Conservation (phyloP, 2,113 vertebrate genomes). For the Dasyurus viverrinus region DNA sequence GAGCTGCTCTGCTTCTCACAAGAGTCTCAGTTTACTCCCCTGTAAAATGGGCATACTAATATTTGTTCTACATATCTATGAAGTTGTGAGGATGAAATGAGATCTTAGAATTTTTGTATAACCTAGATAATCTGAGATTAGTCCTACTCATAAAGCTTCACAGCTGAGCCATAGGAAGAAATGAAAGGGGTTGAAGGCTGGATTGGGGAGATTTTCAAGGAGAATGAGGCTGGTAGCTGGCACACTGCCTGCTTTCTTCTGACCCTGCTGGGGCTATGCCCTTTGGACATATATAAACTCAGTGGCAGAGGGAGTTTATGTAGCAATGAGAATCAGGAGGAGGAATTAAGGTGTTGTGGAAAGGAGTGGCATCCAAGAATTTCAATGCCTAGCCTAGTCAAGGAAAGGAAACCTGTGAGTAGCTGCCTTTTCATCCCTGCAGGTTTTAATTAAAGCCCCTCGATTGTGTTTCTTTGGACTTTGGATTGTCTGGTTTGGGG, state of each 20-base stretch:
- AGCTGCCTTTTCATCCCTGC: background rate
- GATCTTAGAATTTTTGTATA: background rate
- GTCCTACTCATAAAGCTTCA: background rate
- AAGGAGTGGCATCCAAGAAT: background rate
- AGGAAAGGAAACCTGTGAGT: no score
- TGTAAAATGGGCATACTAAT: constrained; percentile 22
- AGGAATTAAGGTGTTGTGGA: background rate
- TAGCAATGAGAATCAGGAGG: background rate
- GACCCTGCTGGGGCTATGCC: background rate
- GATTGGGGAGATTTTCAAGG: background rate
- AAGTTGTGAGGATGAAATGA: constrained; percentile 2
- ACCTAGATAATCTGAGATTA: background rate
- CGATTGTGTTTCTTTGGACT: background rate
- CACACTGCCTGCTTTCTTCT: background rate
- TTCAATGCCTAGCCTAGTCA: background rate
- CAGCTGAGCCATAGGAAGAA: background rate
- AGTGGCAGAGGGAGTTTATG: background rate
- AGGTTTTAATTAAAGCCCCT: background rate
- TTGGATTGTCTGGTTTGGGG: background rate
- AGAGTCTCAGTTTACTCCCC: constrained; percentile 8
- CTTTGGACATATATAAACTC: background rate
- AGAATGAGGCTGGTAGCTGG: background rate
- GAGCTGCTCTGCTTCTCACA: background rate
- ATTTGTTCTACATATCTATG: background rate
- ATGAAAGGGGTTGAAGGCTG: background rate